A percentile compares a stretch with the other conserved stretches of the same genome.
Conservation (phyloP, 2,113 vertebrate species). For the Cnemophilus loriae region DNA sequence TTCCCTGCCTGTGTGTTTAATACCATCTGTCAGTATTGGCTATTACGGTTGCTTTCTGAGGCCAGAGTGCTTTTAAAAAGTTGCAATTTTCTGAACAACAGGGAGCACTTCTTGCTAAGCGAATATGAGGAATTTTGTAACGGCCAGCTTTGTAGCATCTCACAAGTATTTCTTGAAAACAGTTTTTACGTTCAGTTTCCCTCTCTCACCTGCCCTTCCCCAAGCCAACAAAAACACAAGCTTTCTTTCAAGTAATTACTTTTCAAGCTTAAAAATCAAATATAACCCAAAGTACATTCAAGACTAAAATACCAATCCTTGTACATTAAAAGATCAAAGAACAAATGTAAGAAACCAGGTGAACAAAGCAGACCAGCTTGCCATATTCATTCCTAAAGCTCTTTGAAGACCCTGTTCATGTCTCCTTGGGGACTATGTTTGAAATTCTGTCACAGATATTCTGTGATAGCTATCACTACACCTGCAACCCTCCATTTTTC, state of each 20-base stretch:
- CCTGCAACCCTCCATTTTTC: neutral
- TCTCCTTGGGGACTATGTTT: neutral
- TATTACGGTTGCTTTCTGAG: neutral
- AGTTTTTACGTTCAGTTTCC: neutral
- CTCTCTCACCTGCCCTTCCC: neutral
- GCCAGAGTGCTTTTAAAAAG: neutral
- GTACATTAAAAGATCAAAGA: neutral
- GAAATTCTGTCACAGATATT: neutral
- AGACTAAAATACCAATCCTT: neutral
- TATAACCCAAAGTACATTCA: neutral
- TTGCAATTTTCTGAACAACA: neutral
- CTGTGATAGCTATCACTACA: neutral
- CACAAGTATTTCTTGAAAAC: neutral
- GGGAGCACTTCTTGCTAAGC: neutral
- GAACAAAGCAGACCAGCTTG: neutral
- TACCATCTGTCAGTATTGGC: constrained; percentile 6
- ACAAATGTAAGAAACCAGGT: neutral
- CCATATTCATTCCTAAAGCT: neutral
- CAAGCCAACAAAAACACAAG: neutral
- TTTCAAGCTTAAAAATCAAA: neutral
- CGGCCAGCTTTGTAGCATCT: neutral
- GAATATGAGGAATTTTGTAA: neutral
- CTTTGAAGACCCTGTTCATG: neutral
- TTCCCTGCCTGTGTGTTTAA: constrained; percentile 14
- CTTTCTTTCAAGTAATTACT: neutral